Evolutionary conservation across 2,888 invertebrate genomes (phyloP), one percentile per base, ranked within the genome.

Genomic region (Melinaea menophilus): DNA sequence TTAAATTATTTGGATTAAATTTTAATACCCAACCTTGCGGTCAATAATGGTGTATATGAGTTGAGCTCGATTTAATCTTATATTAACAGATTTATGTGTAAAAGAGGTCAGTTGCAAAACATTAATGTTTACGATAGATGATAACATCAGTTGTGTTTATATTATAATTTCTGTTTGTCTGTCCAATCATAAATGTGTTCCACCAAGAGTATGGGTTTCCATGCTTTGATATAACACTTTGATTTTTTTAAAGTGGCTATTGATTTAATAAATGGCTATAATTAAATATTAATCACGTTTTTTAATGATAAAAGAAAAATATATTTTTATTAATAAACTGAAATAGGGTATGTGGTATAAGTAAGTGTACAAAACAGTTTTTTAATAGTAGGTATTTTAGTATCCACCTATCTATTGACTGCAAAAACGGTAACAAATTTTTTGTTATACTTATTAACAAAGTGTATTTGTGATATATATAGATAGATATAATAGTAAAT

Each of bases 121-220:
- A 65, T 58, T 31, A 31, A 22, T 74, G 76, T 77, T 78, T 78
- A 78, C 72, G 69, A 73, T 63, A 58, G 41, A 65, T 73, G 72
- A 72, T 71, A 73, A 71, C 72, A 67, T 69, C 62, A 56, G 57
- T 58, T 58, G 56, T 75, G 77, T 79, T 78, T 72, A 74, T 73
- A 75, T 77, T 75, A 72, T 73, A 72, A 66, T 71, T 69, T 75
- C 71, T 79, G 78, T 80, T 80, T 79, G 77, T 72, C 64, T 79
- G 77, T 72, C 64, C 63, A 54, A 62, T 69, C 64, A 51, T 65
- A 64, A 62, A 67, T 55, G 59, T 58, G 56, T 62, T 62, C 47
- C 51, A 58, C 13, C 48, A 11, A 59, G 56, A 37, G 57, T 73
- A 70, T 68, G 73, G 62, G 69, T 58, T 58, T 33, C 61, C n/a